Evolutionary conservation across 1,140 invertebrate genomes (phyloP), one percentile per base, ranked within the genome.

Genomic region (Conus betulinus): DNA sequence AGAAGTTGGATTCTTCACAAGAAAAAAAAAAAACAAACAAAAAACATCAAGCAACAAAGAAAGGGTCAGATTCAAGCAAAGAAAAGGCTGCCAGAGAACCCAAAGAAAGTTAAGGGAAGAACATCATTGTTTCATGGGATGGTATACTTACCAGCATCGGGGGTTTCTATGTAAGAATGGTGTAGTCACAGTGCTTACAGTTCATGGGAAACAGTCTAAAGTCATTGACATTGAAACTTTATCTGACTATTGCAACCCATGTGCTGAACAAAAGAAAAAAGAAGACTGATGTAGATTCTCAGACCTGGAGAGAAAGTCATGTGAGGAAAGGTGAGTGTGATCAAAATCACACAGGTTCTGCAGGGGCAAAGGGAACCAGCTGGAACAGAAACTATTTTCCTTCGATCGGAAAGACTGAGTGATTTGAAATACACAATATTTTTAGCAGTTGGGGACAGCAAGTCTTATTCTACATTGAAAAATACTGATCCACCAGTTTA

Each of bases 311-410:
- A 25, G 52, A 27, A n/a, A 27, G 23, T 23, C 81, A 81, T 71
- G 51, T 20, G 39, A 51, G 55, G 8, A 83, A n/a, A 27, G 39
- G 81, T 20, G 51, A n/a, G 51, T 89, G 85, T 52, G 60, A 89
- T 60, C 55, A 76, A 67, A 88, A 78, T 74, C 88, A 89, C 52
- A 67, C 23, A 52, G 87, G 88, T 76, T 88, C 88, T 94, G 94
- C 78, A 94, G 93, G 88, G 82, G 92, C 13, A 90, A 91, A 55
- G 39, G 39, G 92, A 86, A 94, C 88, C 87, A 90, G 88, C 88
- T 63, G 88, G 88, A 53, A 88, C 85, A 15, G 60, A 67, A n/a
- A 60, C 53, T 20, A 88, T 88, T 51, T 88, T 88, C 39, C 39
- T 57, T 25, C 88, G 88, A 23, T 88, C 88, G 20, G 82, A n/a